Percentiles rank a stretch among this genome's conserved stretches.
phyloP scores from a whole-genome alignment of 2,888 invertebrate genomes.

The Ceriagrion tenellum region DNA sequence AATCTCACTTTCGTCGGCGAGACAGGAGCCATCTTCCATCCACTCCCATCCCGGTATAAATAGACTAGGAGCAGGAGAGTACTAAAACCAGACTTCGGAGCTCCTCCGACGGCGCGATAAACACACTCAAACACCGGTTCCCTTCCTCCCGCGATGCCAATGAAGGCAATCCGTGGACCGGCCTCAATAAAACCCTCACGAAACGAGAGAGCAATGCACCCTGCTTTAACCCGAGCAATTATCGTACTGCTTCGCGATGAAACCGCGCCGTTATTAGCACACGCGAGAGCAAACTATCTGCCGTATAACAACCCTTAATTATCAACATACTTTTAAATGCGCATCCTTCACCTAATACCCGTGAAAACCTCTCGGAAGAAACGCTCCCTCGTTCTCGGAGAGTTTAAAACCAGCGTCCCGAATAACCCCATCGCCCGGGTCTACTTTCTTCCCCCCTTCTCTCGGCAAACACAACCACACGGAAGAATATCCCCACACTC shows the following conservation, averaged over 20 bases:
- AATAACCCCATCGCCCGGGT: too few relatives aligned
- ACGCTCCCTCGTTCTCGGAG: not conserved
- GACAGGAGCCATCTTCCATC: not conserved
- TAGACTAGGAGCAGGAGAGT: not conserved
- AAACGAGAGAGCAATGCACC: not conserved
- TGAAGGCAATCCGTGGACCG: not conserved
- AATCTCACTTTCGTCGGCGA: not conserved
- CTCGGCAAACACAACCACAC: too few relatives aligned
- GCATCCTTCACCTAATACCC: not conserved
- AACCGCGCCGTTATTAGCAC: not conserved
- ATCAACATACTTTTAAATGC: constrained; percentile 41
- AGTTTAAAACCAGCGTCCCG: too few relatives aligned
- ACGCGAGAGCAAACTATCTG: too few relatives aligned
- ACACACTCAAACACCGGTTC: not conserved
- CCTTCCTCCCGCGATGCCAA: not conserved
- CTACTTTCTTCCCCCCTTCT: too few relatives aligned
- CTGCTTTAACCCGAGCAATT: not conserved
- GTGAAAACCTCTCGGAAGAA: not conserved
- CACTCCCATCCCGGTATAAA: not conserved
- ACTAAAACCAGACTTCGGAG: not conserved
- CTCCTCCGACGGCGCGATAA: not conserved
- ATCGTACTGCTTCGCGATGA: not conserved
- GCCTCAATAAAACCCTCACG: not conserved
- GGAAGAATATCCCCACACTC: not conserved
- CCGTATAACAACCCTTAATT: not conserved